phyloP scores from a whole-genome alignment of 92 coral and sea anemone species.

The Porites rus region DNA sequence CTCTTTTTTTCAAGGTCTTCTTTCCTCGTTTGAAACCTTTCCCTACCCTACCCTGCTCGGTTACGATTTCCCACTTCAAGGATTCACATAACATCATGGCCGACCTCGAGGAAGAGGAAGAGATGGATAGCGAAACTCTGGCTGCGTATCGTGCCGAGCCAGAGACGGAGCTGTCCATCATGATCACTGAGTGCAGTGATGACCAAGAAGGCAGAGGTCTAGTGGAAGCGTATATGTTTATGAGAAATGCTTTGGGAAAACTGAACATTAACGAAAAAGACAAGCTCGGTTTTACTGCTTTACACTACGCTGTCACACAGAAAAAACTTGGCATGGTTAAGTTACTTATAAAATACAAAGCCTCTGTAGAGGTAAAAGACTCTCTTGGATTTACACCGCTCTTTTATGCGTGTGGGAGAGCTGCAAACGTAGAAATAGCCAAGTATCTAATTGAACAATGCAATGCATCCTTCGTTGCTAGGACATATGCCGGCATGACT shows the following conservation, averaged over 20 bases:
- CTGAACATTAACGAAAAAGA: conserved; percentile 53
- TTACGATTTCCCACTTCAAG: not conserved
- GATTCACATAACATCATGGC: not conserved
- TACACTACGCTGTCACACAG: conserved; percentile 58
- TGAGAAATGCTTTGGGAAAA: conserved; percentile 40
- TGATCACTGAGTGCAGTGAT: conserved; percentile 30
- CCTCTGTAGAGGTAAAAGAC: conserved; percentile 46
- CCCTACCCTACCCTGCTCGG: not conserved
- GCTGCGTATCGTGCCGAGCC: conserved; percentile 40
- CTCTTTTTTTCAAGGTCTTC: too few species aligned
- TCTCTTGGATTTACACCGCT: conserved; percentile 65
- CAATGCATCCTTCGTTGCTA: conserved; percentile 26
- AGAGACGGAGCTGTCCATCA: conserved; percentile 39
- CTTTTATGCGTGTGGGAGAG: conserved; percentile 62
- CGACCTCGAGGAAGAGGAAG: conserved; percentile 10
- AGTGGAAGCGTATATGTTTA: conserved; percentile 19
- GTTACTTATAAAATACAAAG: conserved; percentile 38
- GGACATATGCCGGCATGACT: conserved; percentile 30
- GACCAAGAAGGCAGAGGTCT: conserved; percentile 26
- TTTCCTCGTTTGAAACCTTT: not conserved
- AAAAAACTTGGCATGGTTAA: conserved; percentile 35
- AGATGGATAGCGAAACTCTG: conserved; percentile 1
- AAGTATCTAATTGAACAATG: conserved; percentile 61
- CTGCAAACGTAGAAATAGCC: conserved; percentile 54
- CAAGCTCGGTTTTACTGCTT: conserved; percentile 44